phyloP scores from a whole-genome alignment of 2,888 invertebrate species.

The Drosophila birchii region DNA sequence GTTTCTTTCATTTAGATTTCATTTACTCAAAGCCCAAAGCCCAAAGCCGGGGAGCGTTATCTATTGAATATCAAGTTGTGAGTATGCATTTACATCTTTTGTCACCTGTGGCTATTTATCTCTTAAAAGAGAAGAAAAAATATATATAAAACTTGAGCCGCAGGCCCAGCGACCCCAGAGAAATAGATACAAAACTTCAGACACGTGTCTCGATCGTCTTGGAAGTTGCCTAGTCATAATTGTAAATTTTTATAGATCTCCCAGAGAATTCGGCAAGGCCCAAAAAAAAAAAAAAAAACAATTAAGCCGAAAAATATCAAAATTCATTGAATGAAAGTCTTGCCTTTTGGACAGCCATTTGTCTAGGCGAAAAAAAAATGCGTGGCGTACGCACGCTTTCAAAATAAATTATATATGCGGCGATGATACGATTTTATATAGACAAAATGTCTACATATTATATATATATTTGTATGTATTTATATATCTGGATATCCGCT shows the following conservation, averaged over 20 bases:
- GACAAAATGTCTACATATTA: constrained; percentile 18
- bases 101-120: constrained; percentile 77
- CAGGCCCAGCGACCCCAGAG: constrained; percentile 56
- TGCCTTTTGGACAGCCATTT: constrained; percentile 32
- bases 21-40: constrained; percentile 60
- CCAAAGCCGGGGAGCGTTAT: constrained; percentile 56
- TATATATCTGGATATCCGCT: constrained; percentile 24
- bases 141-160: not conserved
- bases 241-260: constrained; percentile 72
- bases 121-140: not conserved
- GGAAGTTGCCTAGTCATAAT: constrained; percentile 72
- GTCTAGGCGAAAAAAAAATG: constrained; percentile 51
- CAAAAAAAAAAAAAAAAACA: constrained; percentile 42
- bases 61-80: constrained; percentile 79
- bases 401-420: constrained; percentile 68
- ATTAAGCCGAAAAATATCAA: constrained; percentile 44
- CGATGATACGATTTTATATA: constrained; percentile 44
- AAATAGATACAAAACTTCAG: constrained; percentile 44
- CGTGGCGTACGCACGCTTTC: constrained; percentile 76
- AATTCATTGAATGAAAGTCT: constrained; percentile 50
- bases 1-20: constrained; percentile 60
- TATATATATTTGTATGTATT: not conserved
- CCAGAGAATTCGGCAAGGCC: constrained; percentile 16
- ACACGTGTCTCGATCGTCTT: constrained; percentile 69
- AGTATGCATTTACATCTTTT: constrained; percentile 73